Evolutionary conservation across 1,140 invertebrate genomes (phyloP).

Genomic region (Caenorhabditis latens): DNA sequence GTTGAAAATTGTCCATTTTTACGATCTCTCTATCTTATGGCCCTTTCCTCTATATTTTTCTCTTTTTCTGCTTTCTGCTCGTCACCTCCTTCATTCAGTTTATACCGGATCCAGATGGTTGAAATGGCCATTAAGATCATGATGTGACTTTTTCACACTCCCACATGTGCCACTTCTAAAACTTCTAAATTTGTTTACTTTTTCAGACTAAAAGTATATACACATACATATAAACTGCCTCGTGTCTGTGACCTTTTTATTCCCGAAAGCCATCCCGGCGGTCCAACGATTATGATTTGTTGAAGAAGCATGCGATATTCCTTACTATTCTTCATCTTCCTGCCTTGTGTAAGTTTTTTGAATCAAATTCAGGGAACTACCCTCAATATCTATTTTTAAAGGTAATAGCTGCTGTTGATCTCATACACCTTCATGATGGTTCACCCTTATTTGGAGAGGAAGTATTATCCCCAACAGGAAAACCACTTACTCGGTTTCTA

Average conservation of each 20-base stretch:
- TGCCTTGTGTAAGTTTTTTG: slow-evolving; percentile 20
- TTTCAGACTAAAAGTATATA: slow-evolving; percentile 24
- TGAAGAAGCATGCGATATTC: slow-evolving; percentile 49
- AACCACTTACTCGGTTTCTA: slow-evolving; percentile 73
- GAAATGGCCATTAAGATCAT: slow-evolving; percentile 28
- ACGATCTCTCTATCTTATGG: not conserved
- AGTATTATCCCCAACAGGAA: slow-evolving; percentile 69
- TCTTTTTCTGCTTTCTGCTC: slow-evolving; percentile 8
- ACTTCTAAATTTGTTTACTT: slow-evolving; percentile 18
- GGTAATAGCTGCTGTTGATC: slow-evolving; percentile 57
- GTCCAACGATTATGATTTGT: slow-evolving; percentile 47
- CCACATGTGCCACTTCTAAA: slow-evolving; percentile 12
- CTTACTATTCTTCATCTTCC: slow-evolving; percentile 37
- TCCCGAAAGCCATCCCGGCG: slow-evolving; percentile 2
- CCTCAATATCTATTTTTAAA: not conserved
- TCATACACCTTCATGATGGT: slow-evolving; percentile 73
- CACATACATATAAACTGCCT: not conserved
- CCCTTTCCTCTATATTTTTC: not conserved
- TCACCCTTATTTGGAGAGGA: slow-evolving; percentile 74
- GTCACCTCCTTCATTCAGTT: slow-evolving; percentile 17
- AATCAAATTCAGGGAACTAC: no score
- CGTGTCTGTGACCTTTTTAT: not conserved
- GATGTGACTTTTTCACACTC: slow-evolving; percentile 11
- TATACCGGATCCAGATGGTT: slow-evolving; percentile 20
- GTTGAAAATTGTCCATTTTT: slow-evolving; percentile 36